Percentiles rank a stretch among this genome's conserved stretches.
Conservation (phyloP, 2,888 invertebrate genomes). For the Plagodis pulveraria region DNA sequence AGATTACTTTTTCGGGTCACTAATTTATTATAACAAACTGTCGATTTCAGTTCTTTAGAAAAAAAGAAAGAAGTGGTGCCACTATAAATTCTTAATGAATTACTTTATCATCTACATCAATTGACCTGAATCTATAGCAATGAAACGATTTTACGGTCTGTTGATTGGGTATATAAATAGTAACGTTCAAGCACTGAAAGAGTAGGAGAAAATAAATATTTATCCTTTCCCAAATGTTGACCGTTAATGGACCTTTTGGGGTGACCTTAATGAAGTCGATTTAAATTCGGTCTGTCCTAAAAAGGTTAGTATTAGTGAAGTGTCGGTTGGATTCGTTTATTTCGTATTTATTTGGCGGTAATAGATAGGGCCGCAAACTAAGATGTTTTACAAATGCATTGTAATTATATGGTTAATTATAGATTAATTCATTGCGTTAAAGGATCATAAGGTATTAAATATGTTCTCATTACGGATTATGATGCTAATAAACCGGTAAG, state of each 20-base stretch:
- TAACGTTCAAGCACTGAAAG: slow-evolving; percentile 13
- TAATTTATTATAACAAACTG: not conserved
- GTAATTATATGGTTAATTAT: not conserved
- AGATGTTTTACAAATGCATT: slow-evolving; percentile 18
- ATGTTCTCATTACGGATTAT: not conserved
- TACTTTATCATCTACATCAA: not conserved
- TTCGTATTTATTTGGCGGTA: slow-evolving; percentile 40
- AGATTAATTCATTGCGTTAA: not conserved
- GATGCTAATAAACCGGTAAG: no score
- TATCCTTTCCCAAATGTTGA: slow-evolving; percentile 35
- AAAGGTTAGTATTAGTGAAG: slow-evolving; percentile 39
- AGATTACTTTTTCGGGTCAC: no score
- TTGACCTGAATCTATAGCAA: slow-evolving; percentile 7
- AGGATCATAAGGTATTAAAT: not conserved
- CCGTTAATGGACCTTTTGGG: slow-evolving; percentile 41
- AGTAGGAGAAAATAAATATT: slow-evolving; percentile 21
- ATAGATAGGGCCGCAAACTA: slow-evolving; percentile 22
- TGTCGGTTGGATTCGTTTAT: slow-evolving; percentile 35
- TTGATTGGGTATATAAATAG: slow-evolving; percentile 5
- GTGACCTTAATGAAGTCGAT: slow-evolving; percentile 42
- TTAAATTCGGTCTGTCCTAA: slow-evolving; percentile 42
- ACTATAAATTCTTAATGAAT: no score
- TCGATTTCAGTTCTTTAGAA: no score
- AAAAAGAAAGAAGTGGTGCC: no score
- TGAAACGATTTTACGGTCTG: slow-evolving; percentile 6